phyloP scores from a whole-genome alignment of 2,113 vertebrate genomes.

The Ceyx margarethae region DNA sequence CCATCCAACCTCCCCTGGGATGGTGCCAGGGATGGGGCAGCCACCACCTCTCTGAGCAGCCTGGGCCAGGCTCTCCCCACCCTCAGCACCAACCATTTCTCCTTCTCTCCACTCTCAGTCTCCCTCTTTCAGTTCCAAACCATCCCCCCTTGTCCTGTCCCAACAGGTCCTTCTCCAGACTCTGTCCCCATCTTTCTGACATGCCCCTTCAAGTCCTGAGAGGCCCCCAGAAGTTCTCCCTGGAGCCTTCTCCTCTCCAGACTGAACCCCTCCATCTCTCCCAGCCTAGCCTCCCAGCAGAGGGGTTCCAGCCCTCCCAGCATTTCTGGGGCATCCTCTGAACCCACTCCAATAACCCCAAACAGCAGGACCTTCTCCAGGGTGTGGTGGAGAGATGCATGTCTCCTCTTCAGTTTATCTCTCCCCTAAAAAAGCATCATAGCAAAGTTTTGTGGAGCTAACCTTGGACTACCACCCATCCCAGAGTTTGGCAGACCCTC shows the following conservation, averaged over 20 bases:
- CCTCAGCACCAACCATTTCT: fast-evolving
- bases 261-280: not conserved
- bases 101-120: fast-evolving
- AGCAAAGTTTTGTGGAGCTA: not conserved
- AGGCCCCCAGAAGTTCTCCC: fast-evolving
- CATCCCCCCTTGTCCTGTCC: fast-evolving
- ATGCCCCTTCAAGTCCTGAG: fast-evolving
- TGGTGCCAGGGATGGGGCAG: not conserved
- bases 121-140: not conserved
- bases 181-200: not conserved
- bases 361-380: not conserved
- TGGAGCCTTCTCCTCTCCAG: not conserved
- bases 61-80: fast-evolving
- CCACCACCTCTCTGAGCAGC: not conserved
- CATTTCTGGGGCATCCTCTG: fast-evolving
- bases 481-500: not conserved
- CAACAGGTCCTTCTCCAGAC: fast-evolving
- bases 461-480: not conserved
- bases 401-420: fast-evolving
- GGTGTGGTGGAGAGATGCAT: not conserved
- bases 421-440: fast-evolving
- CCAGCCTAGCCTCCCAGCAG: not conserved
- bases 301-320: fast-evolving
- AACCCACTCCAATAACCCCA: fast-evolving
- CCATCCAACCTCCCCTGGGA: not conserved